These are phyloP conservation scores for Pachyrhynchus sulphureomaculatus DNA, from an alignment of 1,140 invertebrate genomes.

Conservation along the genomic window DNA sequence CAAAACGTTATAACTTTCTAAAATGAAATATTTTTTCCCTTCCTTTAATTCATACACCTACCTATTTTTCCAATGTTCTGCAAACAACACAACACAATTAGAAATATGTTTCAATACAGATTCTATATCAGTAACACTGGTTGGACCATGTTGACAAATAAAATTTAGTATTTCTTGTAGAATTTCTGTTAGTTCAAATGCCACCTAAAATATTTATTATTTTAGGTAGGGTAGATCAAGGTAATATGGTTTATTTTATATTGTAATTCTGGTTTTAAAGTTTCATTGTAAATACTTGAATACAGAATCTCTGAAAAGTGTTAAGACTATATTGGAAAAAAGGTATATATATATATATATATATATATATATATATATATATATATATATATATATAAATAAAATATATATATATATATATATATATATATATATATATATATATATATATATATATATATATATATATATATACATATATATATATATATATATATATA, in stretches of 20 bases:
- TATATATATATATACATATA: no score
- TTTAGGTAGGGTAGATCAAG: background rate
- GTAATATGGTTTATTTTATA: background rate
- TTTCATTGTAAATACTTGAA: no score
- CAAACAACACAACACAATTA: background rate
- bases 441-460: no score
- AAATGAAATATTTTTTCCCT: background rate
- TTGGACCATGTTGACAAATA: constrained; percentile 2
- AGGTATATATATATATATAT: no score
- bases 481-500: no score
- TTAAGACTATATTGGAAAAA: no score
- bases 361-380: no score
- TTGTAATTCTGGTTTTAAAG: no score
- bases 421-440: no score
- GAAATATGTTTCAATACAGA: constrained; percentile 9
- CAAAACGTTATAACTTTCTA: background rate
- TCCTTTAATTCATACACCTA: background rate
- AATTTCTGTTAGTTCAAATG: constrained; percentile 9
- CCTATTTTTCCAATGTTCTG: constrained; percentile 7
- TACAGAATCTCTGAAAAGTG: no score
- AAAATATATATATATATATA: no score
- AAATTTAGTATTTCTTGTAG: constrained; percentile 10
- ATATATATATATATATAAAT: no score
- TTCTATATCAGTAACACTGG: background rate
- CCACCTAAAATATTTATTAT: background rate